Percentiles rank a stretch among this genome's conserved stretches.
These are phyloP conservation scores for Thomomys bottae DNA, from an alignment of 2,113 vertebrate species.

Conservation along the genomic window DNA sequence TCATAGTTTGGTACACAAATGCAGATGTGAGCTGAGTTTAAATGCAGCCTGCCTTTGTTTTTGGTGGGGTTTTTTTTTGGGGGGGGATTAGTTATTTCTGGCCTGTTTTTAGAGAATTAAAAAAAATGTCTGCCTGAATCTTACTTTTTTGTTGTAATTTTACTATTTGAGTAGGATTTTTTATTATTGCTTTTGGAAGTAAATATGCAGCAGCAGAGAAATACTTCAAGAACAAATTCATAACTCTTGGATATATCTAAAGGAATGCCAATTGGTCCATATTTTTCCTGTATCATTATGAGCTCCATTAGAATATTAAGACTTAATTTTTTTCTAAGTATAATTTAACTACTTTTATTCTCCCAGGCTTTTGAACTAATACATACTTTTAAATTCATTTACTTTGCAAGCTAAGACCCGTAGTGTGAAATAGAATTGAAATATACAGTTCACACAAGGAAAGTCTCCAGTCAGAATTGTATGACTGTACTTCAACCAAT, in stretches of 20 bases:
- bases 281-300: not conserved
- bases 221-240: not conserved
- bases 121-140: not conserved
- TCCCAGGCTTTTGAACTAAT: not conserved
- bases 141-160: not conserved
- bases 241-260: not conserved
- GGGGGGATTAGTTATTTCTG: not conserved
- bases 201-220: not conserved
- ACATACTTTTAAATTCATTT: constrained; percentile 23
- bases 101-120: not conserved
- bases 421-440: not conserved
- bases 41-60: not conserved
- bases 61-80: no score
- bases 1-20: not conserved
- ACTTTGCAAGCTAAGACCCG: not conserved
- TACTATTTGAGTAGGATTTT: constrained; percentile 9
- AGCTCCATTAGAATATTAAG: not conserved
- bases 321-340: not conserved
- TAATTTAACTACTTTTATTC: not conserved
- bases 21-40: not conserved
- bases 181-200: constrained; percentile 3
- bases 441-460: not conserved
- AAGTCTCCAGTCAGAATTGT: constrained; percentile 8
- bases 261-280: not conserved
- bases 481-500: not conserved